Evolutionary conservation across 2,113 vertebrate species (phyloP), one percentile per base, ranked within the genome.

Genomic region (Thalassarche chlororhynchos): DNA sequence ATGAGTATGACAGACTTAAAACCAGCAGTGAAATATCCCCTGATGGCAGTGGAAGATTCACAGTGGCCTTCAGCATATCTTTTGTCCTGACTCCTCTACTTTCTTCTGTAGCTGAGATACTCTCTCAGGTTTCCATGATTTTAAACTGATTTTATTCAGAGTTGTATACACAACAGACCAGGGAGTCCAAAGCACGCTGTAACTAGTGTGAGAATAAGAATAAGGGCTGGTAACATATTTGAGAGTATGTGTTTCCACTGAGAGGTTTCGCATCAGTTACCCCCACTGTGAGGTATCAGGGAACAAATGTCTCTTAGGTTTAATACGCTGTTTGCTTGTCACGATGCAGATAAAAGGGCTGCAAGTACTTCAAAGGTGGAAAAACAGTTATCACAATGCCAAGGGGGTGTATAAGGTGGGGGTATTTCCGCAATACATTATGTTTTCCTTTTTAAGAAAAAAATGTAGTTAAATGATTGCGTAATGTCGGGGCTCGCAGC

Each of bases 401-500:
- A 8, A 55, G 34, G 16, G 5, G 12, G 5, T 51, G 31, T 38
- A 9, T 13, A 38, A 31, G 26, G 19, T 4, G 14, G 21, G 10
- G 3, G 6, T 36, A 14, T 13, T 51, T 38, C 42, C 47, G 16
- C 14, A 52, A 51, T 3, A 18, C 7, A 4, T 40, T 38, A 18
- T 9, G 10, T 18, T 65, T 71, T 54, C 29, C 15, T 31, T 78
- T 65, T 21, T 9, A 46, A 80, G 24, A 16, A 55, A n/a, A n/a
- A 42, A 17, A 20, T 2, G 28, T 8, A 25, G 17, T 20, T 12
- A 36, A 77, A 47, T 6, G 17, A 40, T 47, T 40, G n/a, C 1
- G 0, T 17, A 29, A 2, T 2, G 29, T 14, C 55, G 9, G n/a
- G 40, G 64, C 40, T 70, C 6, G 0, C 81, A 78, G n/a, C 40